phyloP scores from a whole-genome alignment of 1,140 invertebrate species.

The Branchinecta lindahli region DNA sequence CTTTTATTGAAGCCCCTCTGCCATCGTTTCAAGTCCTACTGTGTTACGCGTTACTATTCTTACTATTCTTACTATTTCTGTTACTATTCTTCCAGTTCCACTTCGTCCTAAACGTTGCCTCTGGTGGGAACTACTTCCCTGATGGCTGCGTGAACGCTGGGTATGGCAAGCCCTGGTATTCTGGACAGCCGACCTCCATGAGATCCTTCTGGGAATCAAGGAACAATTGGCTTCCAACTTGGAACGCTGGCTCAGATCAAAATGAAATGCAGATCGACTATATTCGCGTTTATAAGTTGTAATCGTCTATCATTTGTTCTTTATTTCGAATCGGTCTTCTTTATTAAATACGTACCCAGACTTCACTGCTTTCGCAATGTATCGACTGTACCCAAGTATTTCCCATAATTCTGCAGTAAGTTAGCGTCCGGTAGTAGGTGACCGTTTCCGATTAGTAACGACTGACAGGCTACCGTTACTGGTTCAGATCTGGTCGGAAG shows the following conservation, averaged over 20 bases:
- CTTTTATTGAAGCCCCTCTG: no score
- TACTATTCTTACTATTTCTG: no score
- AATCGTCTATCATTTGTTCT: neutral
- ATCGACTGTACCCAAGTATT: no score
- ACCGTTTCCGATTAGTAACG: no score
- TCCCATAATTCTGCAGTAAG: no score
- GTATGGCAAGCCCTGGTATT: slow-evolving; percentile 20
- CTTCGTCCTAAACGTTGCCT: slow-evolving; percentile 27
- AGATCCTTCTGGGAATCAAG: slow-evolving; percentile 16
- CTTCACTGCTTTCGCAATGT: no score
- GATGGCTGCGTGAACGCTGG: slow-evolving; percentile 21
- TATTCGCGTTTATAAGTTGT: slow-evolving; percentile 17
- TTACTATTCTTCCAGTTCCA: slow-evolving; percentile 21
- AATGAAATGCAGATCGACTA: slow-evolving; percentile 19
- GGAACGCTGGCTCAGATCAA: slow-evolving; percentile 15
- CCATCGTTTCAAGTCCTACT: no score
- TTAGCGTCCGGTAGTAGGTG: no score
- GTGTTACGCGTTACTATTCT: no score
- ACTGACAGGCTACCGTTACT: no score
- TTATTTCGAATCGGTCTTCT: neutral
- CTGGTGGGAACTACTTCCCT: slow-evolving; percentile 26
- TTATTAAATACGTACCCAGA: no score
- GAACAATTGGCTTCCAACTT: slow-evolving; percentile 18
- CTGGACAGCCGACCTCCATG: slow-evolving; percentile 13
- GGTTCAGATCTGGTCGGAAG: no score